Base-by-base conservation (phyloP, 1,140 invertebrate genomes). In the Dinoponera quadriceps region DNA sequence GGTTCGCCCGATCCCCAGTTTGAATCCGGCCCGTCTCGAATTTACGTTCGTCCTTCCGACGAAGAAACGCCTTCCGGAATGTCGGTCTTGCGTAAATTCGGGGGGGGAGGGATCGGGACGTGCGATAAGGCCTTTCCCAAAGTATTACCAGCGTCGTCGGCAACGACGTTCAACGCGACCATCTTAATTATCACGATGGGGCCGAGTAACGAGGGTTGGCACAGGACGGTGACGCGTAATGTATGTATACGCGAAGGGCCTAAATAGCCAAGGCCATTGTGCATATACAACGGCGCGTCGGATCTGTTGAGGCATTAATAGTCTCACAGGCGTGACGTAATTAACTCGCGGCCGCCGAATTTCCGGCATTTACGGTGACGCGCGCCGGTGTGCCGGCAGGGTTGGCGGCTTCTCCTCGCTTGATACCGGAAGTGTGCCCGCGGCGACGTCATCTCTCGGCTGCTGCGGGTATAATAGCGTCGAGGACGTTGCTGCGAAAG, bases 181-280 rank as follows among this genome's bases (percentile, higher is more conserved):
- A 84, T 89, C 90, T 93, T 93, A 92, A 92, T 93, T 92, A 92
- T 90, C 27, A 59, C 51, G 87, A 85, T 82, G 84, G n/a, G 88
- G 86, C 90, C 87, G 88, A 89, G 88, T 92, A 92, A 91, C 91
- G 88, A 91, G 88, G 86, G 90, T 91, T 63, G 81, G 74, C 82
- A 72, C 65, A 48, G 77, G 51, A 54, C 80, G 57, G 72, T 83
- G 82, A 84, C 62, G 75, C 38, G 29, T 92, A 92, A 93, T 91
- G 90, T 90, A 93, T 90, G 75, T 16, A 27, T 18, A 71, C 44
- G 65, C 60, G 85, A 89, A 85, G 86, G 71, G 88, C 85, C 89
- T 90, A 90, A 92, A 85, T 88, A 89, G 84, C 87, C 83, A 38
- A 77, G 86, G 49, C 62, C 88, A 90, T 91, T 90, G 88, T 81